These are phyloP conservation scores for Hipposideros armiger DNA, from an alignment of 2,113 vertebrate genomes.

Conservation along the genomic window DNA sequence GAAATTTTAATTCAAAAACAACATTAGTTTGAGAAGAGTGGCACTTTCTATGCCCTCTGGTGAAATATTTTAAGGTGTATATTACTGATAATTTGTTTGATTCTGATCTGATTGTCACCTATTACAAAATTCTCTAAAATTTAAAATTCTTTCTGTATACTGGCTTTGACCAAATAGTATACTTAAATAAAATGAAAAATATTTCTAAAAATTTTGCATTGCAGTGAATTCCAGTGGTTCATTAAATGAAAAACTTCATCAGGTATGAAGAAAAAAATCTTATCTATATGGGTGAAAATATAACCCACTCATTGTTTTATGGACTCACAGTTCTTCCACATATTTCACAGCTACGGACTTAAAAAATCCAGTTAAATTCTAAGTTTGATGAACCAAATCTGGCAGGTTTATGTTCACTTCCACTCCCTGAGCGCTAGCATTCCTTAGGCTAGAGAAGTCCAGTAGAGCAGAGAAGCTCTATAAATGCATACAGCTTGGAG, in stretches of 20 bases:
- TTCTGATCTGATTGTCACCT: neutral
- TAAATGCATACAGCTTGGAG: neutral
- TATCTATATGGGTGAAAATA: neutral
- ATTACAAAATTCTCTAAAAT: neutral
- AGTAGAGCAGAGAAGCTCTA: neutral
- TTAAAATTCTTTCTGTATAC: neutral
- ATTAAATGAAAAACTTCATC: constrained; percentile 23
- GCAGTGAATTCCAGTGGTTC: neutral
- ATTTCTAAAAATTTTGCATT: neutral
- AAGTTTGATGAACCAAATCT: constrained; percentile 7
- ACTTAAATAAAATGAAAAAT: constrained; percentile 10
- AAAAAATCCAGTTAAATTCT: constrained; percentile 25
- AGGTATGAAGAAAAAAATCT: neutral
- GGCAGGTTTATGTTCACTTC: constrained; percentile 11
- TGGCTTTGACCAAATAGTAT: neutral
- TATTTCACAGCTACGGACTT: constrained; percentile 36
- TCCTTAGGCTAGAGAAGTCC: neutral
- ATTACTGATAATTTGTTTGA: neutral
- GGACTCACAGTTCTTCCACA: constrained; percentile 26
- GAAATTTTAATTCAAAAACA: neutral
- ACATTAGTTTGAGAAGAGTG: neutral
- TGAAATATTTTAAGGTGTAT: neutral
- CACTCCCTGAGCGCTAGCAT: neutral
- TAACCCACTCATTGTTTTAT: constrained; percentile 47
- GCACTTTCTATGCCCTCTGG: neutral